A percentile compares a stretch with the other conserved stretches of the same genome.
Evolutionary conservation across 2,888 invertebrate genomes (phyloP).

Genomic region (Mimumesa dahlbomi): DNA sequence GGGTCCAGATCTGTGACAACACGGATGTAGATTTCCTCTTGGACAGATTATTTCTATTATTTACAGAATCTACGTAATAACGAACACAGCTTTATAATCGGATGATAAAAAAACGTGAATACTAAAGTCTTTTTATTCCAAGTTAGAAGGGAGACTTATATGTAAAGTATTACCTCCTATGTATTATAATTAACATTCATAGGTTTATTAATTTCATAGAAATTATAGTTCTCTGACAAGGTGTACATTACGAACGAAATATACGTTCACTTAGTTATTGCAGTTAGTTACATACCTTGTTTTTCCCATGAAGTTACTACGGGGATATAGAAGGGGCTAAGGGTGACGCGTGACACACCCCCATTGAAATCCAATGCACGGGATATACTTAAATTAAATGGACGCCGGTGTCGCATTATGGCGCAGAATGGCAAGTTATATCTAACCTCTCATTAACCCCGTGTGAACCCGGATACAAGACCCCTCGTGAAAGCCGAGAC

Average conservation of each 20-base stretch:
- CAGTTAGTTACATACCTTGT: slow-evolving; percentile 73
- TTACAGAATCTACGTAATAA: neutral
- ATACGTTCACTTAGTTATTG: slow-evolving; percentile 17
- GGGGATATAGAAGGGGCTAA: slow-evolving; percentile 29
- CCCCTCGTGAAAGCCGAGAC: slow-evolving; percentile 67
- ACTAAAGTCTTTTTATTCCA: too few species aligned
- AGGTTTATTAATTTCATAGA: too few species aligned
- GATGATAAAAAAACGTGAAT: too few species aligned
- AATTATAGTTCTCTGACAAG: too few species aligned
- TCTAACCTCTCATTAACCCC: slow-evolving; percentile 80
- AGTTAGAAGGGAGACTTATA: too few species aligned
- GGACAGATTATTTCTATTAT: neutral
- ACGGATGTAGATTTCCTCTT: slow-evolving; percentile 16
- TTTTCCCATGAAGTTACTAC: slow-evolving; percentile 75
- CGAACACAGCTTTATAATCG: too few species aligned
- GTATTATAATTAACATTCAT: too few species aligned
- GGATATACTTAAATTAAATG: slow-evolving; percentile 78
- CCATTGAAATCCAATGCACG: slow-evolving; percentile 74
- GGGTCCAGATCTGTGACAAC: slow-evolving; percentile 38
- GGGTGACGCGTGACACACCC: slow-evolving; percentile 72
- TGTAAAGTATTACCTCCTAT: too few species aligned
- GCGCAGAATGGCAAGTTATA: slow-evolving; percentile 76
- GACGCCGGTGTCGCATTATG: slow-evolving; percentile 75
- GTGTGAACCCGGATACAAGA: slow-evolving; percentile 73
- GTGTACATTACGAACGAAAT: neutral